Evolutionary conservation across 2,888 invertebrate genomes (phyloP).

Genomic region (Malthinus seriepunctatus): DNA sequence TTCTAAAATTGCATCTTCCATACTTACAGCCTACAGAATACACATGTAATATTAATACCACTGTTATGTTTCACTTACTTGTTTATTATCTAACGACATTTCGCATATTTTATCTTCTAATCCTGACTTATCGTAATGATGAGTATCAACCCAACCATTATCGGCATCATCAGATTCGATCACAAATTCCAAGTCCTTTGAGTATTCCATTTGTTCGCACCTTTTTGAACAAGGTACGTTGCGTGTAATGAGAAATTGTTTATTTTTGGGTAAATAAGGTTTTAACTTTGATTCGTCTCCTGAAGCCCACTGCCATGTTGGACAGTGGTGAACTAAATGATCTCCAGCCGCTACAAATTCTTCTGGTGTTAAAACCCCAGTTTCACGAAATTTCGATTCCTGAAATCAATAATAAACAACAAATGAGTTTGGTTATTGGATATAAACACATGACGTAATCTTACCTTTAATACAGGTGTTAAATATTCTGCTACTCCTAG

Average conservation of each 20-base stretch:
- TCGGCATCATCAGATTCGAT: constrained; percentile 85
- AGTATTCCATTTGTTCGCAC: constrained; percentile 95
- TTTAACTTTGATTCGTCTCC: constrained; percentile 91
- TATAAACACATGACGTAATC: not conserved
- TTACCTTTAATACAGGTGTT: constrained; percentile 94
- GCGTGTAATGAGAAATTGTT: constrained; percentile 95
- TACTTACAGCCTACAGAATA: constrained; percentile 48
- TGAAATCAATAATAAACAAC: constrained; percentile 48
- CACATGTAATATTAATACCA: no score
- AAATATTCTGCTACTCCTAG: constrained; percentile 94
- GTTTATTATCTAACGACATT: constrained; percentile 80
- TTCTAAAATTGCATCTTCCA: constrained; percentile 51
- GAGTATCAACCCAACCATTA: constrained; percentile 98
- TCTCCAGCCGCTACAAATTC: constrained; percentile 99
- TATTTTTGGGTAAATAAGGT: constrained; percentile 89
- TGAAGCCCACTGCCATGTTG: constrained; percentile 98
- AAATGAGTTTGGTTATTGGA: not conserved
- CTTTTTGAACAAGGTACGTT: constrained; percentile 97
- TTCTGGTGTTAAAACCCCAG: constrained; percentile 97
- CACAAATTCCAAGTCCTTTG: constrained; percentile 87
- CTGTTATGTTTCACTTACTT: constrained; percentile 39
- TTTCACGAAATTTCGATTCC: constrained; percentile 97
- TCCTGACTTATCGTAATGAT: constrained; percentile 75
- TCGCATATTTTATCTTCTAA: constrained; percentile 81
- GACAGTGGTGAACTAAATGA: constrained; percentile 98